A percentile compares a stretch with the other conserved stretches of the same genome.
Conservation (phyloP, 2,797 vertebrate genomes). For the Macropus fuliginosus region DNA sequence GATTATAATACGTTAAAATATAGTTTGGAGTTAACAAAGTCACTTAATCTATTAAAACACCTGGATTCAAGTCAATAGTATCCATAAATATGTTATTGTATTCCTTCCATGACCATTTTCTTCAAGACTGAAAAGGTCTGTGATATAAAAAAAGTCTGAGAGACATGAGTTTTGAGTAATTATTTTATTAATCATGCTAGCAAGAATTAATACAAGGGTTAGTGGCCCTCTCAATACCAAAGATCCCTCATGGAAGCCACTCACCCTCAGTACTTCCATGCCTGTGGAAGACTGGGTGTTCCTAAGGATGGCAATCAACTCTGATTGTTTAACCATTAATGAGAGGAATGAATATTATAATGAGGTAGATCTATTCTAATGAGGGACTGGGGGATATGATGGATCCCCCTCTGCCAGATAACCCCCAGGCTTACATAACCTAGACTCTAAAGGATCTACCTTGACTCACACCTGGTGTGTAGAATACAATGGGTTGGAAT, state of each 20-base stretch:
- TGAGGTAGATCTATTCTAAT: neutral
- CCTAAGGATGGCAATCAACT: neutral
- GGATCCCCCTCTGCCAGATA: neutral
- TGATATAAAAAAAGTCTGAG: neutral
- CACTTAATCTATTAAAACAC: neutral
- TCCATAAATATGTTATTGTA: neutral
- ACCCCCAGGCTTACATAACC: neutral
- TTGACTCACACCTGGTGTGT: neutral
- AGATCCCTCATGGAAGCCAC: neutral
- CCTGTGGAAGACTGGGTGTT: neutral
- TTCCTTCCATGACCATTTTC: neutral
- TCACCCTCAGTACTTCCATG: neutral
- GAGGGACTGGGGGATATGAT: neutral
- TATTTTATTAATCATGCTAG: neutral
- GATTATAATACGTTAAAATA: neutral
- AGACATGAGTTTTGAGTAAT: neutral
- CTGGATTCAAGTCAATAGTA: neutral
- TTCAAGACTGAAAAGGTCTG: neutral
- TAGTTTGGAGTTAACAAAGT: neutral
- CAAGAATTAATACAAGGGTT: neutral
- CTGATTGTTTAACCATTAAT: neutral
- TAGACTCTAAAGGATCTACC: neutral
- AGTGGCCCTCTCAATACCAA: neutral
- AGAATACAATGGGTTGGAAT: neutral
- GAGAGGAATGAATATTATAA: neutral